These are phyloP conservation scores for Pseudomyrmex dendroicus DNA, from an alignment of 1,140 invertebrate genomes.

Conservation along the genomic window DNA sequence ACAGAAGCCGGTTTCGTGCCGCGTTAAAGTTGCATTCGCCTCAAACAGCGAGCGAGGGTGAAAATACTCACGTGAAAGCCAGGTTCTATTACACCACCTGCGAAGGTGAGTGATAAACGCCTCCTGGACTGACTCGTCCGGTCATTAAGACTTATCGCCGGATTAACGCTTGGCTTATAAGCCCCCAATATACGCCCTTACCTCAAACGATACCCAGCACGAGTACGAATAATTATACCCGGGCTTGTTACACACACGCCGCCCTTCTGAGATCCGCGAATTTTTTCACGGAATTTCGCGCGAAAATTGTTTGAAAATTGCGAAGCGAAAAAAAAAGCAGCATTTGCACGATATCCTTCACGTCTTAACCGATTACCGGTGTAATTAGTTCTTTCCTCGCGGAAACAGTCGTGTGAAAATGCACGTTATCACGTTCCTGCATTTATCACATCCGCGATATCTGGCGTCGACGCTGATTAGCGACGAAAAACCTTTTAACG, in stretches of 20 bases:
- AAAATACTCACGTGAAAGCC: constrained; percentile 50
- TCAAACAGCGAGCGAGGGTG: neutral
- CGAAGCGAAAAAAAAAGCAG: neutral
- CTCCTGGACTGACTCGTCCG: constrained; percentile 71
- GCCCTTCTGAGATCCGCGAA: neutral
- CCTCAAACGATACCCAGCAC: constrained; percentile 20
- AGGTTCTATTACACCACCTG: constrained; percentile 43
- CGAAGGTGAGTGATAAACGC: constrained; percentile 71
- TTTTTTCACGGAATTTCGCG: constrained; percentile 4
- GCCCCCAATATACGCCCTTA: constrained; percentile 21
- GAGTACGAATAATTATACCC: constrained; percentile 52
- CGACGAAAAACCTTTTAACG: constrained; percentile 42
- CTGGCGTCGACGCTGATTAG: constrained; percentile 25
- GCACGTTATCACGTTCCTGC: constrained; percentile 9
- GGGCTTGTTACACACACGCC: neutral
- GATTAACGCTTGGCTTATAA: constrained; percentile 71
- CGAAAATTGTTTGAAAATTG: constrained; percentile 4
- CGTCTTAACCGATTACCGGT: neutral
- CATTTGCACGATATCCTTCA: neutral
- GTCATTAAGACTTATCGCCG: constrained; percentile 76
- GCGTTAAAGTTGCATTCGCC: constrained; percentile 33
- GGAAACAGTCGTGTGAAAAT: neutral
- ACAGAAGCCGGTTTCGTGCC: constrained; percentile 44
- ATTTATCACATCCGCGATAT: neutral
- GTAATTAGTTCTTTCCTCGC: neutral